Evolutionary conservation across 2,888 invertebrate species (phyloP), one percentile per base, ranked within the genome.

Genomic region (Omphaloscelis lunosa): DNA sequence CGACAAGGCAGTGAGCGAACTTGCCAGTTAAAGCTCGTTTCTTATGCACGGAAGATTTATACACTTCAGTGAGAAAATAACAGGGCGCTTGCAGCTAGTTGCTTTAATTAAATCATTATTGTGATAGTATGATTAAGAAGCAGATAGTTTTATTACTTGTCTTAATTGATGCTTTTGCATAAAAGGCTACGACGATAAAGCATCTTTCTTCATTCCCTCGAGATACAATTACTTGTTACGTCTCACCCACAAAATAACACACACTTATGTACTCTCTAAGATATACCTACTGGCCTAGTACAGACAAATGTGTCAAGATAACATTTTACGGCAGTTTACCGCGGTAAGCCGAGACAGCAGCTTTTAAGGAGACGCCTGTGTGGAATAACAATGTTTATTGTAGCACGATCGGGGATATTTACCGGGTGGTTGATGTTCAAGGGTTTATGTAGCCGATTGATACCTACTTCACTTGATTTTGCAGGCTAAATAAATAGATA

Each of bases 311-410:
- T 78, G 71, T 41, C 72, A 59, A 78, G 68, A 78, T 83, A 86
- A 79, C 75, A 81, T 86, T 83, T 81, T 77, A 88, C 76, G 79
- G 74, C 45, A 75, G 53, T 86, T 85, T 76, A 51, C 65, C 72
- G 66, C 62, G 65, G 86, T 77, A 86, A 86, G 29, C 53, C 34
- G 86, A 88, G 88, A 81, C n/a, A 58, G 76, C 74, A 63, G 84
- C 88, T 88, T 79, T 88, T 86, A 83, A 63, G 67, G 65, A 68
- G 48, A 39, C 56, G 62, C 65, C 65, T 69, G 81, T 39, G 41
- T 23, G 17, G 88, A 88, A 86, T 86, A 86, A 81, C 89, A 88
- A 88, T 87, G 85, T 85, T 67, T 69, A 59, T 67, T 67, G 61
- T 75, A 7, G 6, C 34, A 51, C 80, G 45, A 61, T 67, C 41